Percentiles rank a stretch among this genome's conserved stretches.
These are phyloP conservation scores for Macrobrachium nipponense DNA, from an alignment of 1,140 invertebrate genomes.

Conservation along the genomic window DNA sequence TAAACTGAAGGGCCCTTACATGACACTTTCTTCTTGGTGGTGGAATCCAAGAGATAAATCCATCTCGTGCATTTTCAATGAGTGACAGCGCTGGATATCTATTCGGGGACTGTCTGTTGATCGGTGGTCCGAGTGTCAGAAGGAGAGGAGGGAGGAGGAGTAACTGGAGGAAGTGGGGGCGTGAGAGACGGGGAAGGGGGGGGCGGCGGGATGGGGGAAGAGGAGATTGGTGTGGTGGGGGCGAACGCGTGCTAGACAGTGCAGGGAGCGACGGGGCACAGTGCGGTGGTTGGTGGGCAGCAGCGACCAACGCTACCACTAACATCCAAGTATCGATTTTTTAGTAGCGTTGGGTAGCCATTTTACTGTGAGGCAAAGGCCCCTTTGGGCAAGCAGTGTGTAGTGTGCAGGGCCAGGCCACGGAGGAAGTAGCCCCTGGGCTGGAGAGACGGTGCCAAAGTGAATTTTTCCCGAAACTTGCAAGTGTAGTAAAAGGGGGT, in stretches of 20 bases:
- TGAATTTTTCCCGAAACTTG: no score
- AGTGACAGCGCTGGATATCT: neutral
- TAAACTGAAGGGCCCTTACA: neutral
- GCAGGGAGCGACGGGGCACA: no score
- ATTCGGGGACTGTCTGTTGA: no score
- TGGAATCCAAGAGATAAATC: neutral
- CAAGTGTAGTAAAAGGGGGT: no score
- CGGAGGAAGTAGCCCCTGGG: neutral
- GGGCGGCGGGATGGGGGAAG: no score
- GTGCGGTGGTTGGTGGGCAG: no score
- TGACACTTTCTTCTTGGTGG: neutral
- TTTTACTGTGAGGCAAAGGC: conserved; percentile 8
- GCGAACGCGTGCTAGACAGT: no score
- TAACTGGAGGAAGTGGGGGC: no score
- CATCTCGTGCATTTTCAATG: neutral
- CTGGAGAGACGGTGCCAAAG: no score
- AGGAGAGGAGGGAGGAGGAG: neutral
- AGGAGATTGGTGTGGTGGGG: no score
- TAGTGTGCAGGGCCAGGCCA: neutral
- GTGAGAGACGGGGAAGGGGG: no score
- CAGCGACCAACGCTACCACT: conserved; percentile 9
- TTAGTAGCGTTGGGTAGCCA: conserved; percentile 10
- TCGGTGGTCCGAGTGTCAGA: neutral
- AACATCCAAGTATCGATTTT: conserved; percentile 20
- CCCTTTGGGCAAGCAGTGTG: conserved; percentile 14